Evolutionary conservation across 2,888 invertebrate genomes (phyloP), one percentile per base, ranked within the genome.

Genomic region (Arge pagana): DNA sequence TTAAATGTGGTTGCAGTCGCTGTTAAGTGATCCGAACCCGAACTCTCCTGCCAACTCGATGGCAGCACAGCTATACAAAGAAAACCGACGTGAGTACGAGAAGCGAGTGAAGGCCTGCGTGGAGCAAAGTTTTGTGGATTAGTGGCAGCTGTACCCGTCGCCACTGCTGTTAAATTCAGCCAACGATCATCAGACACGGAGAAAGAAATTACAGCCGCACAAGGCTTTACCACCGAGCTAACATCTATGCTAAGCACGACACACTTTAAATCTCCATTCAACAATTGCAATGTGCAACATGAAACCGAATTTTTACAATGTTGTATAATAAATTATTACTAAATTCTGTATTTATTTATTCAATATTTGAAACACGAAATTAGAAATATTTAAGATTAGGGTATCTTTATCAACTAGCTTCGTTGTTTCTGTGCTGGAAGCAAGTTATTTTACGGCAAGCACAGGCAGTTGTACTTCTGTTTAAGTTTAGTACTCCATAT

Each of bases 1-100:
- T 69, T 63, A n/a, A n/a, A 63, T 72, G 66, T 80, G 68, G 68
- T 87, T 89, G 74, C 87, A 98, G 95, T 97, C 97, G 74, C 85
- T 99, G 82, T 85, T 99, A 80, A 98, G 98, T 86, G 98, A 99
- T 83, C 98, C 98, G 59, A 99, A 99, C 82, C 98, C 98, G 65
- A 98, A 98, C 83, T 97, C 96, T 67, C 98, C 98, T 72, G 98
- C 98, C 68, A 99, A 99, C 81, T 96, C 96, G 68, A 92, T 96
- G 87, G 98, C 98, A 74, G 98, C 98, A 66, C 97, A 98, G 82
- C 86, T 99, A 73, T 99, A 98, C 83, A 96, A 97, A 84, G 97
- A 98, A 81, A 98, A 98, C 80, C 87, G 96, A 72, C 86, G 98
- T 74, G 98, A 98, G 83, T 99, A 99, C 80, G 97, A 98, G 83